Evolutionary conservation across 2,113 vertebrate species (phyloP).

Genomic region (Passer domesticus): DNA sequence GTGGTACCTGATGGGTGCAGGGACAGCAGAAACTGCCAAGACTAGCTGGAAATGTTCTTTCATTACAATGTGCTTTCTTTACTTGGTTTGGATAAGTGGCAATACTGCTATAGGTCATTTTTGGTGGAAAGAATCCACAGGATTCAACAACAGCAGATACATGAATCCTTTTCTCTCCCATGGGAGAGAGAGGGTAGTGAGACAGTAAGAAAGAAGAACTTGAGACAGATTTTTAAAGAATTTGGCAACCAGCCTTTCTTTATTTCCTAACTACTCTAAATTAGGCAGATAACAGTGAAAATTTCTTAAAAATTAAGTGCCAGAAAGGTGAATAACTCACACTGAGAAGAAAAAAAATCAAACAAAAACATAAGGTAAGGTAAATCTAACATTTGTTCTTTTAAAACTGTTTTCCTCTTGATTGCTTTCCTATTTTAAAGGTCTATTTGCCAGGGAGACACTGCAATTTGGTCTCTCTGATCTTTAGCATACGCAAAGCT

Average conservation of each 20-base stretch:
- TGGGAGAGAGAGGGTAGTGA: not conserved
- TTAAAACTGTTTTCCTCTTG: not conserved
- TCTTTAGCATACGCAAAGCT: not conserved
- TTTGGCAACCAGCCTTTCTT: not conserved
- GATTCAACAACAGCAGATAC: not conserved
- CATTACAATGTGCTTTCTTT: not conserved
- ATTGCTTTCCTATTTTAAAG: not conserved
- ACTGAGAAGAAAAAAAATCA: not conserved
- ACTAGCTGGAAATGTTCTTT: not conserved
- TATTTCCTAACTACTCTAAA: not conserved
- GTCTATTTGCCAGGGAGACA: not conserved
- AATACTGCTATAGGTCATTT: not conserved
- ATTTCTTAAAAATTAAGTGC: not conserved
- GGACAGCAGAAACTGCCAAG: not conserved
- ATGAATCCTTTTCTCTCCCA: not conserved
- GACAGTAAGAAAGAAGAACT: not conserved
- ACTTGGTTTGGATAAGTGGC: not conserved
- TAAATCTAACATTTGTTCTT: not conserved
- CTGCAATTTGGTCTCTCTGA: not conserved
- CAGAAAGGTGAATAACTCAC: not conserved
- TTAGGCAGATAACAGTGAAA: not conserved
- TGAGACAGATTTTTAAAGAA: not conserved
- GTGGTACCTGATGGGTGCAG: not conserved
- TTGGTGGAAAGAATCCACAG: not conserved
- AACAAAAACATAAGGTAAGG: not conserved